A percentile compares a stretch with the other conserved stretches of the same genome.
These are phyloP conservation scores for Alcedo quadribrachys DNA, from an alignment of 2,797 vertebrate species.

Conservation along the genomic window DNA sequence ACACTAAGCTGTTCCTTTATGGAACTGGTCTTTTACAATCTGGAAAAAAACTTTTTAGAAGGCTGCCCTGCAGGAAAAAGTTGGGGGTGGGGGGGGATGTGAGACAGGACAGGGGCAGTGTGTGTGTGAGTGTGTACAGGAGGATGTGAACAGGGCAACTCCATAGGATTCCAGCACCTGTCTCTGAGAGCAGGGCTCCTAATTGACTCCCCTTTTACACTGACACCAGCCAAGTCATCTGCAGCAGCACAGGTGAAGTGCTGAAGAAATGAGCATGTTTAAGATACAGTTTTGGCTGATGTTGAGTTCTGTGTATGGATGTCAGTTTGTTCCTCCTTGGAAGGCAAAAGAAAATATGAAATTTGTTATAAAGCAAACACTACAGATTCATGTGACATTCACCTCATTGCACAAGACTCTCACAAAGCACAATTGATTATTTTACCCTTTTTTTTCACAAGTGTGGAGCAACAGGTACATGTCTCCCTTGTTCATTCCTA, in stretches of 20 bases:
- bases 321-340: background rate
- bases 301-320: background rate
- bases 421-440: background rate
- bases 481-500: background rate
- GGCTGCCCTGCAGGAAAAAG: background rate
- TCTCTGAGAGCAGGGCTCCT: background rate
- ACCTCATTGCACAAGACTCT: background rate
- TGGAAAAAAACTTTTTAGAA: slow-evolving; percentile 41
- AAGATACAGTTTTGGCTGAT: background rate
- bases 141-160: background rate
- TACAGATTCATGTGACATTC: background rate
- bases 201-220: fast-evolving
- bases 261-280: background rate
- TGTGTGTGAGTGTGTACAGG: too few species aligned
- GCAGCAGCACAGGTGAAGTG: background rate
- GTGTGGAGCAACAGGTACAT: background rate
- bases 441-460: background rate
- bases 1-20: slow-evolving; percentile 42
- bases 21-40: slow-evolving; percentile 52
- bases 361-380: background rate
- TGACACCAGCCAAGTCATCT: background rate
- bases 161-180: background rate
- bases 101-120: too few species aligned
- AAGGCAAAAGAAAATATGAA: background rate
- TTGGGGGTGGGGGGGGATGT: too few species aligned